Evolutionary conservation across 2,113 vertebrate genomes (phyloP).

Genomic region (Eidolon helvum): DNA sequence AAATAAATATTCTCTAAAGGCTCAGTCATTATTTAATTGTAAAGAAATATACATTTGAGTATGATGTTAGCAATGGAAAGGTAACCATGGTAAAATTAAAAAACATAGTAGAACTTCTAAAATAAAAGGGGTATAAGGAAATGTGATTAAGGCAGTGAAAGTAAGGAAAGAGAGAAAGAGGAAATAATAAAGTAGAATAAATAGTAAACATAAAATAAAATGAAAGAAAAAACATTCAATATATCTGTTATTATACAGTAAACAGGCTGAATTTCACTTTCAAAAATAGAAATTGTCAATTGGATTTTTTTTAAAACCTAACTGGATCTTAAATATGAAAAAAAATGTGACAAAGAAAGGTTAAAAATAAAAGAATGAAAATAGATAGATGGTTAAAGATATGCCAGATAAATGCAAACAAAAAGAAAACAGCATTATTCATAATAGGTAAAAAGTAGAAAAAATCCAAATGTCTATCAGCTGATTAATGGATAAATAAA

Average conservation of each 20-base stretch:
- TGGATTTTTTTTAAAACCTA: neutral
- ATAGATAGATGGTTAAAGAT: neutral
- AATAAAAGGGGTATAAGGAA: neutral
- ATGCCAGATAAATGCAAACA: neutral
- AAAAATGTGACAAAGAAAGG: neutral
- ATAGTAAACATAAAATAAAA: neutral
- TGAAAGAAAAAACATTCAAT: neutral
- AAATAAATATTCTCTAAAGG: neutral
- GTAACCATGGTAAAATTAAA: neutral
- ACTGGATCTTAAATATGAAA: neutral
- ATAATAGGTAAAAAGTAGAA: neutral
- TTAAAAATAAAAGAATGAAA: constrained; percentile 20
- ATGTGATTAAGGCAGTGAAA: neutral
- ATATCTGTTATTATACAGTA: neutral
- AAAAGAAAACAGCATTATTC: neutral
- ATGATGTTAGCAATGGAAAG: neutral
- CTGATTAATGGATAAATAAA: neutral
- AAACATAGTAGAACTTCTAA: neutral
- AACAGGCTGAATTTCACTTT: neutral
- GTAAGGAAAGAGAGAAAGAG: neutral
- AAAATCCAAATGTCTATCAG: neutral
- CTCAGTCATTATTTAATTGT: neutral
- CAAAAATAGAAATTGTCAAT: neutral
- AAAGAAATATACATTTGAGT: neutral
- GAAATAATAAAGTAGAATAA: neutral